A percentile compares a stretch with the other conserved stretches of the same genome.
phyloP scores from a whole-genome alignment of 2,113 vertebrate genomes.

The Carlito syrichta region DNA sequence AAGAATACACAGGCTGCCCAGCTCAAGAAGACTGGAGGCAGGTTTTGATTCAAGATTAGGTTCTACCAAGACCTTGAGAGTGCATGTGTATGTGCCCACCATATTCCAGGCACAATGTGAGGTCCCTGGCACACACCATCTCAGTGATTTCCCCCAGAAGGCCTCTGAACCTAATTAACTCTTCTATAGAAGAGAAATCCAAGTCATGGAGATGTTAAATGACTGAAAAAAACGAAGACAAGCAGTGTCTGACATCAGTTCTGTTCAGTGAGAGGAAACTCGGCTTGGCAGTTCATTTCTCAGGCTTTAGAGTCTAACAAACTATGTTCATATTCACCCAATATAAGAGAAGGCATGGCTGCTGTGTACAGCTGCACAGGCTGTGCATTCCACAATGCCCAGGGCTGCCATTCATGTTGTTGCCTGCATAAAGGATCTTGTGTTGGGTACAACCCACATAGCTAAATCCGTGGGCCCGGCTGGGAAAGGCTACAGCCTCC shows the following conservation, averaged over 20 bases:
- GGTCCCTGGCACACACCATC: background rate
- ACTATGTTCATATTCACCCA: background rate
- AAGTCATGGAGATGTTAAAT: background rate
- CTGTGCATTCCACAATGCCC: background rate
- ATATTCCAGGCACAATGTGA: fast-evolving
- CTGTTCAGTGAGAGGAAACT: background rate
- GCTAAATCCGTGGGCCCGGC: background rate
- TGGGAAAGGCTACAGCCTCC: background rate
- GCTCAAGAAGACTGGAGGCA: background rate
- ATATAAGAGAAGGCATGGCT: no score
- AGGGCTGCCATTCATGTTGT: fast-evolving
- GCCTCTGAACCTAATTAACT: background rate
- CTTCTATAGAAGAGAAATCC: background rate
- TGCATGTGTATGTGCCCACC: fast-evolving
- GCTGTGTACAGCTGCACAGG: fast-evolving
- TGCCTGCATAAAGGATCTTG: background rate
- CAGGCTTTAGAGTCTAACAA: background rate
- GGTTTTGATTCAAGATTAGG: fast-evolving
- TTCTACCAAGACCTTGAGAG: background rate
- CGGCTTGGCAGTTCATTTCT: background rate
- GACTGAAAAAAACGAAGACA: background rate
- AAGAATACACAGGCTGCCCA: no score
- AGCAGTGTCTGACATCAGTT: background rate
- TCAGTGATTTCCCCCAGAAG: background rate
- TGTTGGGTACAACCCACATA: fast-evolving